These are phyloP conservation scores for Rhinoderma darwinii DNA, from an alignment of 2,113 vertebrate species.

Conservation along the genomic window DNA sequence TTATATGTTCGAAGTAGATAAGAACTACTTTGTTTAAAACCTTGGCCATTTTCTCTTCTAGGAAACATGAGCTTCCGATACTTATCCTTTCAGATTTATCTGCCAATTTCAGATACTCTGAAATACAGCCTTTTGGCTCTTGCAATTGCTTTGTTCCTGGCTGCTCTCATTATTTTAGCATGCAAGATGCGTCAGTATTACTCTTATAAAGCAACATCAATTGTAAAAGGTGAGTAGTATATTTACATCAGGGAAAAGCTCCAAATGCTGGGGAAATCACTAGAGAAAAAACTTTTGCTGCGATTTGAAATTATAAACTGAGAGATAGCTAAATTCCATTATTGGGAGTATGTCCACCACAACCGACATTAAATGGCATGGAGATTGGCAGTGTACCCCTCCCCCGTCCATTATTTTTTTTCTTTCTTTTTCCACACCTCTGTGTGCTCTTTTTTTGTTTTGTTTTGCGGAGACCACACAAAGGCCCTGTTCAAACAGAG, in stretches of 20 bases:
- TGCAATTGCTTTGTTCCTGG: conserved; percentile 69
- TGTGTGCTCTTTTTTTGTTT: too few species aligned
- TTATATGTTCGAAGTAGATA: too few species aligned
- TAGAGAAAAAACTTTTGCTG: too few species aligned
- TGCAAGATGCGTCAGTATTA: conserved; percentile 74
- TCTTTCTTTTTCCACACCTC: too few species aligned
- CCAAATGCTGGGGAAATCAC: not conserved
- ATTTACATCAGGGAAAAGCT: conserved; percentile 18
- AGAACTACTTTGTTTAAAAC: not conserved
- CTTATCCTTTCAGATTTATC: conserved; percentile 57
- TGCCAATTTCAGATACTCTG: conserved; percentile 67
- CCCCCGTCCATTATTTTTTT: too few species aligned
- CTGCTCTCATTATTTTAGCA: conserved; percentile 71
- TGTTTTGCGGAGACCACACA: too few species aligned
- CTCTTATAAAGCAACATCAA: conserved; percentile 34
- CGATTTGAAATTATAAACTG: too few species aligned
- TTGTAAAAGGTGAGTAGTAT: conserved; percentile 38
- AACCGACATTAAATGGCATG: too few species aligned
- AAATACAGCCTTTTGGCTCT: conserved; percentile 72
- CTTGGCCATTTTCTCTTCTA: not conserved
- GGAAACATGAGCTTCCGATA: conserved; percentile 32
- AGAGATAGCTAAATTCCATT: too few species aligned
- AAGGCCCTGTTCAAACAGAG: too few species aligned
- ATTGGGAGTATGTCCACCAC: too few species aligned
- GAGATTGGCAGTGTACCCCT: too few species aligned